phyloP scores from a whole-genome alignment of 2,113 vertebrate species.

The Hypanus sabinus region DNA sequence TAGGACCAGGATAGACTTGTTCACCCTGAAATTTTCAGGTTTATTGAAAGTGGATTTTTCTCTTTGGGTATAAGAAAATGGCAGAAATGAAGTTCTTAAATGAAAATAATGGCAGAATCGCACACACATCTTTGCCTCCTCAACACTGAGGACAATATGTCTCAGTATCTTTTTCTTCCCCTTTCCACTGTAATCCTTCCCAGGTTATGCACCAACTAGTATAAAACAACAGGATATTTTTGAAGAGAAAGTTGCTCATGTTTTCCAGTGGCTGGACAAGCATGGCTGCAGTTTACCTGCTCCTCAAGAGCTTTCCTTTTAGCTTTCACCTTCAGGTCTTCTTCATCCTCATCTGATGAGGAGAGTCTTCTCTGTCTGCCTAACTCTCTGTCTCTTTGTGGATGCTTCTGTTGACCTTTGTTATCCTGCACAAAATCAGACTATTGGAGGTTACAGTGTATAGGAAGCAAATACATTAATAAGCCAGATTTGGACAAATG shows the following conservation, averaged over 20 bases:
- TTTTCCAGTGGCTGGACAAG: background rate
- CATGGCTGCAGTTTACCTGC: background rate
- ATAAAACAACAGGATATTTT: background rate
- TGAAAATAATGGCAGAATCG: background rate
- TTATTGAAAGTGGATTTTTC: background rate
- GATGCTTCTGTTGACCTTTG: background rate
- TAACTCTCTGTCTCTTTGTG: background rate
- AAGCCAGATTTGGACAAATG: background rate
- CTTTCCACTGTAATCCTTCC: background rate
- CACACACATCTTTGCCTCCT: background rate
- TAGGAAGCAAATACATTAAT: background rate
- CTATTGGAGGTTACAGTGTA: background rate
- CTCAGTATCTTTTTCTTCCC: background rate
- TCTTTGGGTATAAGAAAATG: background rate
- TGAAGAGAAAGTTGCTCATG: background rate
- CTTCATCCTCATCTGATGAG: constrained; percentile 5
- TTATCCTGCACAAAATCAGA: constrained; percentile 8
- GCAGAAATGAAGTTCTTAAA: background rate
- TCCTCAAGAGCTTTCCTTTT: background rate
- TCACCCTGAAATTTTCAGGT: background rate
- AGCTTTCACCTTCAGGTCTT: background rate
- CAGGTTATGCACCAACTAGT: background rate
- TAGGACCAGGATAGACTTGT: too few relatives aligned
- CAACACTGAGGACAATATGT: background rate
- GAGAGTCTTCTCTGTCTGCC: background rate